Conservation (phyloP, 2,113 vertebrate genomes). For the Gracilinanus agilis region DNA sequence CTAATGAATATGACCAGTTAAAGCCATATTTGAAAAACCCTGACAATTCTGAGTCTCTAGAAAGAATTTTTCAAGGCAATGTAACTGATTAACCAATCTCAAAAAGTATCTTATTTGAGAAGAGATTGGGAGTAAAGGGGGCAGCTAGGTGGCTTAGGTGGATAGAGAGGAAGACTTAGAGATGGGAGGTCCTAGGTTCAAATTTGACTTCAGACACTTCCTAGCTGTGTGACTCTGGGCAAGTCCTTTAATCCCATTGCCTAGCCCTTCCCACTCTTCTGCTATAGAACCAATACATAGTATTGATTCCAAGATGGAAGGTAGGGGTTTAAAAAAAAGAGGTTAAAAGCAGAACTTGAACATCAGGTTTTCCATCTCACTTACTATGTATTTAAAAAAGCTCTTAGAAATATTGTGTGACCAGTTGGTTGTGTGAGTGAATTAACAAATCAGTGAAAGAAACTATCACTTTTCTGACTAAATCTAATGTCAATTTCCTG, state of each 20-base stretch:
- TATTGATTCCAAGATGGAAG: no score
- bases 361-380: conserved; percentile 24
- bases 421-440: conserved; percentile 40
- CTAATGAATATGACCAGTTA: conserved; percentile 38
- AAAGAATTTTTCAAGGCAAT: neutral
- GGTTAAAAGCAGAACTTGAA: conserved; percentile 7
- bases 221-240: no score
- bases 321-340: no score
- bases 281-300: no score
- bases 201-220: no score
- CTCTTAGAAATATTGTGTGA: conserved; percentile 45
- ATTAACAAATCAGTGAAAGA: neutral
- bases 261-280: no score
- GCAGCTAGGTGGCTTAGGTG: no score
- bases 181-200: no score
- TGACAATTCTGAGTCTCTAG: neutral
- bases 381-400: conserved; percentile 7
- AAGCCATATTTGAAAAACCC: neutral
- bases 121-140: no score
- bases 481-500: conserved; percentile 12
- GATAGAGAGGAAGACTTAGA: no score
- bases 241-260: no score
- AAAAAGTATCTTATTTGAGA: conserved; percentile 36
- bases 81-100: conserved; percentile 3
- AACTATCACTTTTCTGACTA: neutral